Evolutionary conservation across 1,140 invertebrate genomes (phyloP).

Genomic region (Lordiphosa stackelbergi): DNA sequence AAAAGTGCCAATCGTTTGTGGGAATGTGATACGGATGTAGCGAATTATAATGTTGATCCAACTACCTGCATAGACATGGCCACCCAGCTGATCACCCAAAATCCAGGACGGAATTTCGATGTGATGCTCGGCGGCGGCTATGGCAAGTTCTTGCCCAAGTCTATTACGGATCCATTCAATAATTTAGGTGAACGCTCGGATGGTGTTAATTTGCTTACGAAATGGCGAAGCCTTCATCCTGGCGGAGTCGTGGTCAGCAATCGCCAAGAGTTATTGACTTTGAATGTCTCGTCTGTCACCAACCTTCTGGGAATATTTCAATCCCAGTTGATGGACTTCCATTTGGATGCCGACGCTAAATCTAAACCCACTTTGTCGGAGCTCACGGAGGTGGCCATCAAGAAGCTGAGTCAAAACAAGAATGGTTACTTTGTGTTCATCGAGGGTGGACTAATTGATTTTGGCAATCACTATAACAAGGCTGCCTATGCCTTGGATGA

Average conservation of each 20-base stretch:
- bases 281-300: slow-evolving; percentile 54
- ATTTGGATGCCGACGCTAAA: slow-evolving; percentile 78
- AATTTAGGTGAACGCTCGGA: slow-evolving; percentile 78
- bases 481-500: slow-evolving; percentile 83
- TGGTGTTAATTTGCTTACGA: slow-evolving; percentile 78
- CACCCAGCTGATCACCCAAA: slow-evolving; percentile 82
- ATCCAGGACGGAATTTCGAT: slow-evolving; percentile 80
- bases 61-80: slow-evolving; percentile 79
- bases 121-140: slow-evolving; percentile 85
- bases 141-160: slow-evolving; percentile 79
- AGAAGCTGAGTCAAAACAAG: slow-evolving; percentile 82
- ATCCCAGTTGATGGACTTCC: slow-evolving; percentile 78
- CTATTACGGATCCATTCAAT: slow-evolving; percentile 77
- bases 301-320: slow-evolving; percentile 78
- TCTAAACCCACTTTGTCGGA: slow-evolving; percentile 85
- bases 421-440: slow-evolving; percentile 83
- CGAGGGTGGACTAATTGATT: slow-evolving; percentile 85
- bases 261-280: slow-evolving; percentile 77
- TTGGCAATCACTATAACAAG: slow-evolving; percentile 83
- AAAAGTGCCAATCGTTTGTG: slow-evolving; percentile 86
- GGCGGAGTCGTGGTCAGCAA: slow-evolving; percentile 81
- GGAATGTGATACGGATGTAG: slow-evolving; percentile 84
- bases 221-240: slow-evolving; percentile 76
- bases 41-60: slow-evolving; percentile 67
- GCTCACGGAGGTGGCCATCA: slow-evolving; percentile 86